A percentile compares a stretch with the other conserved stretches of the same genome.
Evolutionary conservation across 2,113 vertebrate genomes (phyloP).

Genomic region (Ameiurus melas): DNA sequence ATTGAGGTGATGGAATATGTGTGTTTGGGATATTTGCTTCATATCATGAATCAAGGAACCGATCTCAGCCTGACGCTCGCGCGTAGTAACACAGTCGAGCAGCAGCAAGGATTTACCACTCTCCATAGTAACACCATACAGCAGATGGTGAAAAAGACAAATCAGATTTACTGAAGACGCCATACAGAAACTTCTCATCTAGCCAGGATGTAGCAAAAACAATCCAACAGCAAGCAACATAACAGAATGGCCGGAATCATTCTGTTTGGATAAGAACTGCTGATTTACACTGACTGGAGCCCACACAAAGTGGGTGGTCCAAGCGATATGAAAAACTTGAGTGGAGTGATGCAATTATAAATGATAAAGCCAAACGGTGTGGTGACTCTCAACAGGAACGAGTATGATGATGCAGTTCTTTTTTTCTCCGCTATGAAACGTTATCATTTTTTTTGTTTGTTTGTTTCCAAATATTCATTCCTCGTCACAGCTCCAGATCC

Average conservation of each 20-base stretch:
- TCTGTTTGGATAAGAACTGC: background rate
- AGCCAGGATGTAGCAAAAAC: background rate
- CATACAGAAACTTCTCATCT: background rate
- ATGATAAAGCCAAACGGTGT: background rate
- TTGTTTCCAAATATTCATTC: background rate
- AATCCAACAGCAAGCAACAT: background rate
- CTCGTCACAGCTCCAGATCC: background rate
- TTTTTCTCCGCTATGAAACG: background rate
- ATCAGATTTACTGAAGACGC: slow-evolving; percentile 9
- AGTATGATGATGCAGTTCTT: background rate
- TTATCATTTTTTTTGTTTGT: background rate
- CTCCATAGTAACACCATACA: slow-evolving; percentile 30
- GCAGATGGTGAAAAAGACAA: slow-evolving; percentile 15
- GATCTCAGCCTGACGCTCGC: background rate
- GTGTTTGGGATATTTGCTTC: slow-evolving; percentile 8
- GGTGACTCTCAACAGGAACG: background rate
- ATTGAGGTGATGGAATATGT: background rate
- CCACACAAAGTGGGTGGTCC: background rate
- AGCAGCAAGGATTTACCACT: background rate
- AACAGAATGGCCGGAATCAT: background rate
- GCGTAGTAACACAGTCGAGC: background rate
- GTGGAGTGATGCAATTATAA: background rate
- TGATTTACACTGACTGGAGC: background rate
- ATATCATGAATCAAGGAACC: slow-evolving; percentile 3
- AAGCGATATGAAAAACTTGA: background rate